Conservation (phyloP, 2,113 vertebrate genomes). For the Bubalus kerabau region DNA sequence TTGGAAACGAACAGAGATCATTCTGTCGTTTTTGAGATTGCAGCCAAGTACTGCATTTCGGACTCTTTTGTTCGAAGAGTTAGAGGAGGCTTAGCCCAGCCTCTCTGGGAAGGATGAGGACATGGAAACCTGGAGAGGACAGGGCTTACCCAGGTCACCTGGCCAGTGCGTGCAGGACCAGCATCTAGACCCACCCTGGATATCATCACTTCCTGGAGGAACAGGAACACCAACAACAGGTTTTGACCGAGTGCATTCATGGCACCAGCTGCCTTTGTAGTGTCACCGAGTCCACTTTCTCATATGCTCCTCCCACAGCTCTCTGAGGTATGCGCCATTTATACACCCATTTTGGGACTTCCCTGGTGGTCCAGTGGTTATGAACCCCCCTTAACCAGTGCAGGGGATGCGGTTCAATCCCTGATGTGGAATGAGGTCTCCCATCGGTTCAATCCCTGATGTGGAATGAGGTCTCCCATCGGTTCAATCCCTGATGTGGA, state of each 20-base stretch:
- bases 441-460: not conserved
- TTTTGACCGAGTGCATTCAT: fast-evolving
- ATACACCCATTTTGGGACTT: not conserved
- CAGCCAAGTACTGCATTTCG: too few relatives aligned
- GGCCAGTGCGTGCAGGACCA: fast-evolving
- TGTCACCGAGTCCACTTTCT: fast-evolving
- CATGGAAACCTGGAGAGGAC: too few relatives aligned
- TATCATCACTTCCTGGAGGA: fast-evolving
- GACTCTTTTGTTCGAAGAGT: too few relatives aligned
- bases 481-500: not conserved
- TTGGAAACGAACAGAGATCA: too few relatives aligned
- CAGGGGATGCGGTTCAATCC: not conserved
- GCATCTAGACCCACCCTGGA: fast-evolving
- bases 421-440: not conserved
- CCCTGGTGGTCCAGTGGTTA: not conserved
- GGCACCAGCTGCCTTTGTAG: not conserved
- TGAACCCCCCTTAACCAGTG: not conserved
- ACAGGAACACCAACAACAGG: not conserved
- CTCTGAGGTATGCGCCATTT: fast-evolving
- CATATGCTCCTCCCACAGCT: not conserved
- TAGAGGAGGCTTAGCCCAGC: not conserved
- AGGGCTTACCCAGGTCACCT: not conserved
- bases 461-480: not conserved
- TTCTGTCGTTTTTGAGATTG: too few relatives aligned
- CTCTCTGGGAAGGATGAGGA: not conserved